phyloP scores from a whole-genome alignment of 2,113 vertebrate genomes.

The Coptodon rendalli region DNA sequence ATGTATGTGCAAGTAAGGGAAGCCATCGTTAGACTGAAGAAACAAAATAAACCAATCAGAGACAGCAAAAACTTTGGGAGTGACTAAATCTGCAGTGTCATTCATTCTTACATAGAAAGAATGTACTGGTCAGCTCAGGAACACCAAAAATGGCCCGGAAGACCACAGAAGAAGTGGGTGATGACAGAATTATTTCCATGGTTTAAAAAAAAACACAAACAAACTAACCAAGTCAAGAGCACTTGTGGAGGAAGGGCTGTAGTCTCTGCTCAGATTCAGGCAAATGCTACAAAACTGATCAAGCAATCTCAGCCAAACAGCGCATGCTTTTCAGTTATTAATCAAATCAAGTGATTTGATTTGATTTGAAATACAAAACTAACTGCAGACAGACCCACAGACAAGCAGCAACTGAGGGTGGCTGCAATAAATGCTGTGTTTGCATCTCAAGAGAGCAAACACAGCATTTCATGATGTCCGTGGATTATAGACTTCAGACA shows the following conservation, averaged over 20 bases:
- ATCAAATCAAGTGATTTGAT: not conserved
- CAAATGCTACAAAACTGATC: not conserved
- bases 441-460: not conserved
- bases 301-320: not conserved
- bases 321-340: not conserved
- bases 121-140: not conserved
- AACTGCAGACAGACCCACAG: not conserved
- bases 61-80: not conserved
- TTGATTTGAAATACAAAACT: not conserved
- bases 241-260: not conserved
- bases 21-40: not conserved
- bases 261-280: not conserved
- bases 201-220: rapidly evolving
- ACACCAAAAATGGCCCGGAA: not conserved
- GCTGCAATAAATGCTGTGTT: not conserved
- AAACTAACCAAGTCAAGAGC: not conserved
- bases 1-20: not conserved
- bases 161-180: not conserved
- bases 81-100: not conserved
- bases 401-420: not conserved
- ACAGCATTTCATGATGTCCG: not conserved
- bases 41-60: not conserved
- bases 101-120: not conserved
- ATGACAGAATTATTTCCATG: not conserved
- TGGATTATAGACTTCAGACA: not conserved